Evolutionary conservation across 92 coral and sea anemone genomes (phyloP), one percentile per base, ranked within the genome.

Genomic region (Actinernus sp.): DNA sequence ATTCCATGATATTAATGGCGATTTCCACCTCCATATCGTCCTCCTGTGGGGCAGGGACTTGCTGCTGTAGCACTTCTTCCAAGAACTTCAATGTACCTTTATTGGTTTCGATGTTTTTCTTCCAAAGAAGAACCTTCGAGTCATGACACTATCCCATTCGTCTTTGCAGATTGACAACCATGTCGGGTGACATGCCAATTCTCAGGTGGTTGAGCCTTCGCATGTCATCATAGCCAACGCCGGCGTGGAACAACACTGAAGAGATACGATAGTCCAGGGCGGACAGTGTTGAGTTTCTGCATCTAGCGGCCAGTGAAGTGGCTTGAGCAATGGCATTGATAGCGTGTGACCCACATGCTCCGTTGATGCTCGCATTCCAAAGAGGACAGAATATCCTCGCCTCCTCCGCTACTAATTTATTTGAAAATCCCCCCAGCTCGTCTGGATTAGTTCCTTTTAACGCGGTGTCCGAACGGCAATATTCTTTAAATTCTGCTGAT

Each of bases 211-310:
- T 48, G 11, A 64, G 83, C 3, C 59, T 47, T 29, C n/a, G 23
- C 29, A 25, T 50, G 20, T 29, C 65, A 17, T 62, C 53, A 26
- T 49, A 74, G 9, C 73, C 50, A 26, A 43, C 18, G 17, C 77
- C 84, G 3, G 55, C 70, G 27, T 77, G 71, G 51, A 22, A 49
- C 21, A 79, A 36, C 27, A 79, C 72, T 1, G 76, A 21, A 6
- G 79, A 69, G 21, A 79, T 69, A 7, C 79, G 36, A 17, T 69
- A 69, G 11, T 67, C 58, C 6, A 79, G 16, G 29, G 79, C 86
- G 11, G 86, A 79, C 73, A 79, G 36, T 26, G 11, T 37, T 0
- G 64, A 50, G 27, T 79, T 68, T 69, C 73, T 69, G 11, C 32
- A 52, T 3, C 86, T 65, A 11, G 79, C 78, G 17, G 53, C 72